These are phyloP conservation scores for Clusia tigrina DNA, from an alignment of 2,888 invertebrate genomes.

Conservation along the genomic window DNA sequence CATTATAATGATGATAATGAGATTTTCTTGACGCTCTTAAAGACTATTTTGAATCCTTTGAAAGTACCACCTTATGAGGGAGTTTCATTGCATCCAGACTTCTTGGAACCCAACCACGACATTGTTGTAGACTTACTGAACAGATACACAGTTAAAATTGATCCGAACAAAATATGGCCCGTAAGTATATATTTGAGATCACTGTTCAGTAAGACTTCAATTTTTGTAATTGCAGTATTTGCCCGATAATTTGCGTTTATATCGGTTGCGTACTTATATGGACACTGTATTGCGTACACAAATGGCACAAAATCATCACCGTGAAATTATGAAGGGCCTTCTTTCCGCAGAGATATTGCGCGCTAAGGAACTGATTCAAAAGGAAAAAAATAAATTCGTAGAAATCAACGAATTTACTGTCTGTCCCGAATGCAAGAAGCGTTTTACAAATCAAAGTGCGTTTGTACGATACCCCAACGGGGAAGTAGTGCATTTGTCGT, in stretches of 20 bases:
- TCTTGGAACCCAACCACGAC: constrained; percentile 77
- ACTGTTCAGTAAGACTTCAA: background rate
- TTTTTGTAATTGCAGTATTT: constrained; percentile 68
- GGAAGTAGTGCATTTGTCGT: constrained; percentile 91
- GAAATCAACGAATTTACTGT: constrained; percentile 86
- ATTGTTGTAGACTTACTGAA: constrained; percentile 83
- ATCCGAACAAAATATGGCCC: constrained; percentile 75
- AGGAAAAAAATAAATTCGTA: constrained; percentile 83
- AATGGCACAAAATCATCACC: constrained; percentile 76
- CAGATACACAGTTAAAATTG: constrained; percentile 83
- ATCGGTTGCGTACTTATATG: constrained; percentile 79
- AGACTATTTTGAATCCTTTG: constrained; percentile 67
- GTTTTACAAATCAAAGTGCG: constrained; percentile 93
- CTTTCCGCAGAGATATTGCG: constrained; percentile 86
- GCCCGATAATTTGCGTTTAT: constrained; percentile 81
- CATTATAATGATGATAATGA: constrained; percentile 67
- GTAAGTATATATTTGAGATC: constrained; percentile 43
- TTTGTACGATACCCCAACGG: constrained; percentile 92
- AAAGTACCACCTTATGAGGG: constrained; percentile 59
- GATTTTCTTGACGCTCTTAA: constrained; percentile 57
- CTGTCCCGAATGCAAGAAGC: constrained; percentile 91
- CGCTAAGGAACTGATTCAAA: constrained; percentile 79
- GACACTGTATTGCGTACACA: constrained; percentile 80
- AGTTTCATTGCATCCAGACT: constrained; percentile 68
- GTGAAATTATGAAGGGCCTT: constrained; percentile 83